phyloP scores from a whole-genome alignment of 2,797 vertebrate species.

The Mallotus villosus region DNA sequence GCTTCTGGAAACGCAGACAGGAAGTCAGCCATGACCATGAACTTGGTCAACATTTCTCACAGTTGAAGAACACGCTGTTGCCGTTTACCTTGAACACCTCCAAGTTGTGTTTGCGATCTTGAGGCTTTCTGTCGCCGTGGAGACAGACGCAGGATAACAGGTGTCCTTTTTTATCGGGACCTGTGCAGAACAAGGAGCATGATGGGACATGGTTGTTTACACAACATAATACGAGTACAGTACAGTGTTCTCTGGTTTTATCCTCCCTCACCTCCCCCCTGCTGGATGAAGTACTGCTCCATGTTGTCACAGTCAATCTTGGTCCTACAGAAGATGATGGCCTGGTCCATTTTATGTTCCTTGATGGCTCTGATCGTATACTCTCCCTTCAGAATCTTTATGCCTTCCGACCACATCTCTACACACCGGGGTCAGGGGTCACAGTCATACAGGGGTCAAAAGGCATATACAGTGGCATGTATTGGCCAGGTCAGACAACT shows the following conservation, averaged over 20 bases:
- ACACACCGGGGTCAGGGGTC: constrained; percentile 18
- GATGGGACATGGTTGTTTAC: background rate
- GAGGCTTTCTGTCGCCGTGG: constrained; percentile 95
- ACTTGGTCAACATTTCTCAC: too few species aligned
- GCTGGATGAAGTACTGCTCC: constrained; percentile 93
- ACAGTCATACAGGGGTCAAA: too few species aligned
- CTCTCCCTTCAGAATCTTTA: constrained; percentile 97
- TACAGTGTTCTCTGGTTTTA: background rate
- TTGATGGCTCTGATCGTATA: constrained; percentile 90
- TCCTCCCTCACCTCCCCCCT: constrained; percentile 85
- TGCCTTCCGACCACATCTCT: constrained; percentile 99
- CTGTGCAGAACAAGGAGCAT: constrained; percentile 58
- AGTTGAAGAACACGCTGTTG: too few species aligned
- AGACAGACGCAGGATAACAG: constrained; percentile 97
- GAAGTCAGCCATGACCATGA: background rate
- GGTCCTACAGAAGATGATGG: constrained; percentile 97
- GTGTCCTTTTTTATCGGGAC: constrained; percentile 90
- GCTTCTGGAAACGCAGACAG: constrained; percentile 73
- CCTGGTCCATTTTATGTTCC: constrained; percentile 99
- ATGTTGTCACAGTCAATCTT: constrained; percentile 99
- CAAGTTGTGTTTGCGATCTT: constrained; percentile 93
- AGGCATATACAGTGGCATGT: too few species aligned
- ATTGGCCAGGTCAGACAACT: too few species aligned
- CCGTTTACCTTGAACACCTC: constrained; percentile 91
- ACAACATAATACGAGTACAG: too few species aligned